Base-by-base conservation (phyloP, 2,113 vertebrate genomes). In the Solea solea region DNA sequence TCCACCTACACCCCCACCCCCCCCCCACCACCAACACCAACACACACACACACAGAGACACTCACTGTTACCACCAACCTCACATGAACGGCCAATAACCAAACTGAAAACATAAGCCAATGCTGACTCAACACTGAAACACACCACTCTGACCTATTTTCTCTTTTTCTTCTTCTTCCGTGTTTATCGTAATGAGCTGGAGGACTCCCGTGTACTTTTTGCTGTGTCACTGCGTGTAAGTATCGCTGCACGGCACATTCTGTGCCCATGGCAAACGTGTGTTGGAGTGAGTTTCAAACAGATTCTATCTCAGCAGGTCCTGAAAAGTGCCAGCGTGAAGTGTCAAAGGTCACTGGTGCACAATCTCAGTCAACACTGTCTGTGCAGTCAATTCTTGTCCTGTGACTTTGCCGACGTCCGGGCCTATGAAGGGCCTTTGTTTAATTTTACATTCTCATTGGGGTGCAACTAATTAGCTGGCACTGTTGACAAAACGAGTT, bases 31-130 rank as follows among this genome's bases (percentile, higher is more conserved):
- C 50, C 46, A 57, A 4, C 3, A 34, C 34, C 34, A 3, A 44
- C 45, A 50, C 53, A 60, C 71, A 53, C 34, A 80, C 44, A 56
- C 42, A 50, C 13, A 71, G 13, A 60, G 42, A 55, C 12, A 25
- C 34, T 34, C 48, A 54, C 44, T 61, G 15, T 45, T 61, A 67
- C 63, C 27, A 62, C 53, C 16, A 71, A 28, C 4, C 60, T 56
- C 45, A 79, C 61, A 61, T 15, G 44, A 49, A 67, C 46, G 13
- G 44, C 54, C 65, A 61, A 42, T 21, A 48, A 70, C 74, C 57
- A 69, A 72, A 75, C 44, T 59, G 40, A 48, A 54, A 75, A 42
- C 46, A 60, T 21, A 13, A 56, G 21, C 51, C 41, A 51, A 73
- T 48, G 63, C 62, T 58, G 46, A 9, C 11, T 57, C 59, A 65